These are phyloP conservation scores for Botia kubotai DNA, from an alignment of 2,797 vertebrate genomes.

Conservation along the genomic window DNA sequence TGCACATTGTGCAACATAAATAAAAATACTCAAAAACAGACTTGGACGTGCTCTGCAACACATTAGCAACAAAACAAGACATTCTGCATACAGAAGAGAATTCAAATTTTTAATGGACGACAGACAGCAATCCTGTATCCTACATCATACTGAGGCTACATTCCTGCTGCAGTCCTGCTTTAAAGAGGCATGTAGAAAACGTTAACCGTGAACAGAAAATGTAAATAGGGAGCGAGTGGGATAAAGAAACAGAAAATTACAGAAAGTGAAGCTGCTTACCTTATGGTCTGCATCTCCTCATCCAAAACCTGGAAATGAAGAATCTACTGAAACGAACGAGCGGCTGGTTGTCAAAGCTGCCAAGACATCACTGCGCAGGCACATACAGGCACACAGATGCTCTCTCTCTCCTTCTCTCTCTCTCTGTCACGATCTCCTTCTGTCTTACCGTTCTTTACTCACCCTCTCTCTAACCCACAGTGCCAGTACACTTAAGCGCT, in stretches of 20 bases:
- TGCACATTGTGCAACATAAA: not conserved
- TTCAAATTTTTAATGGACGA: not conserved
- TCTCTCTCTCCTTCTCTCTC: constrained; percentile 61
- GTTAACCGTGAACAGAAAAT: not conserved
- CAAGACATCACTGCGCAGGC: constrained; percentile 60
- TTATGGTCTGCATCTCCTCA: constrained; percentile 88
- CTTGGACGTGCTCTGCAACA: not conserved
- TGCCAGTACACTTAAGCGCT: constrained; percentile 59
- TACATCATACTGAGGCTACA: not conserved
- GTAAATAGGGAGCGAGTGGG: constrained; percentile 3
- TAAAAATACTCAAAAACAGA: not conserved
- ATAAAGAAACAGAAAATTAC: constrained; percentile 64
- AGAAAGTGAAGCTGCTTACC: constrained; percentile 78
- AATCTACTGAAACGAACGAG: constrained; percentile 66
- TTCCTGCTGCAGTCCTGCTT: constrained; percentile 31
- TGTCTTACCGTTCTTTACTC: constrained; percentile 14
- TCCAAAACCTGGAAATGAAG: constrained; percentile 87
- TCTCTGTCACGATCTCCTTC: constrained; percentile 23
- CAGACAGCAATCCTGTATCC: not conserved
- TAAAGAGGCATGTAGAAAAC: constrained; percentile 16
- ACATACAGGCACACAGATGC: constrained; percentile 31
- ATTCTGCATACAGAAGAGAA: not conserved
- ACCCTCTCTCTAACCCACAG: constrained; percentile 23
- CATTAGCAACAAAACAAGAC: not conserved
- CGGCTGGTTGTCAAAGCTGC: constrained; percentile 55